Evolutionary conservation across 2,113 vertebrate species (phyloP), one percentile per base, ranked within the genome.

Genomic region (Scomber scombrus): DNA sequence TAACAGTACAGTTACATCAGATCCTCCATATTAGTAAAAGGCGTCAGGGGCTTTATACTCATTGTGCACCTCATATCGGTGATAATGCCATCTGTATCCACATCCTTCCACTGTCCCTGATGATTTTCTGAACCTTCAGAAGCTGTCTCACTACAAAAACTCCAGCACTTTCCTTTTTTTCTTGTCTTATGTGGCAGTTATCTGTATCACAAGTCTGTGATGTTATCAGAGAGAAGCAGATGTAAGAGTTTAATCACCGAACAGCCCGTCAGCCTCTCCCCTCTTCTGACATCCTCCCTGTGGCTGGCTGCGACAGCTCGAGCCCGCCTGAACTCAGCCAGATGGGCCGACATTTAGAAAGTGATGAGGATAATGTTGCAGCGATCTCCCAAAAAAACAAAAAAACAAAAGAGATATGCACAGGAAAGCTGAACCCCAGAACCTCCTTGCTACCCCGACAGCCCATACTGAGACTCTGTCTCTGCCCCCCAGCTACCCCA

Each of bases 1-100:
- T 78, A 83, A 71, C 79, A 60, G 58, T 57, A 21, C 71, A 57
- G 71, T 81, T 70, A 71, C 75, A 79, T 84, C 52, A 84, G 71
- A 83, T 60, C 85, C 76, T 70, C 56, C 6, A 29, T 23, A 58
- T 86, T 78, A 67, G 29, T 3, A 31, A 72, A 72, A 23, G 50
- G 72, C 60, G 11, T 73, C 73, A 70, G 69, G 56, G 60, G 71
- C 15, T 72, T 79, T 80, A 66, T 69, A 19, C 74, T 61, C 50
- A 55, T 29, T 70, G 73, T 78, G 47, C 62, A 60, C 13, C 13
- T 60, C 34, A 13, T 82, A 64, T 34, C 55, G 40, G 19, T 61
- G 70, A 81, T 49, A 31, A 56, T 67, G 65, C 50, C 66, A 68
- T 79, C 73, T 67, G 78, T 55, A 34, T 62, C 78, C 62, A 58